phyloP scores from a whole-genome alignment of 2,797 vertebrate genomes.

The Serranus cabrilla region DNA sequence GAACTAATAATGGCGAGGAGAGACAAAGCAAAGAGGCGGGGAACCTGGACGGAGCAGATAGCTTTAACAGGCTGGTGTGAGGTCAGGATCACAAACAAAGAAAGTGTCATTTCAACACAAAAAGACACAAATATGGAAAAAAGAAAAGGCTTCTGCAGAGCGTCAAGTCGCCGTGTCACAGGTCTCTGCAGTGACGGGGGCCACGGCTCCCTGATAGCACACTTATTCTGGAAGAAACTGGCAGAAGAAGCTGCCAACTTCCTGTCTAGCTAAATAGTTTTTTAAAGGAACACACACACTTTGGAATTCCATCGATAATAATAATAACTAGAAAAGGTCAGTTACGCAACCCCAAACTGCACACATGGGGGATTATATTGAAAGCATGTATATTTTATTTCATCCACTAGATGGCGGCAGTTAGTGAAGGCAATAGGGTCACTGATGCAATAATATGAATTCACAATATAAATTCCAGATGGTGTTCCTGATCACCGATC shows the following conservation, averaged over 20 bases:
- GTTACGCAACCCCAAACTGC: too few species aligned
- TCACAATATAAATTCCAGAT: too few species aligned
- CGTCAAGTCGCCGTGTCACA: not conserved
- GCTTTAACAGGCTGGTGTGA: constrained; percentile 28
- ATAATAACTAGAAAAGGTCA: too few species aligned
- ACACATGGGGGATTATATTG: too few species aligned
- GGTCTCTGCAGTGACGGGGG: not conserved
- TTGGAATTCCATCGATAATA: too few species aligned
- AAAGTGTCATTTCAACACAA: constrained; percentile 1
- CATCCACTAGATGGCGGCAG: too few species aligned
- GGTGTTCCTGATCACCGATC: too few species aligned
- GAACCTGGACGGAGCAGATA: constrained; percentile 65
- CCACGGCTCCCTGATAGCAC: not conserved
- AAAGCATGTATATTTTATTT: too few species aligned
- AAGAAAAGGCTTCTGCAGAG: not conserved
- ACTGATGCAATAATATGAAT: too few species aligned
- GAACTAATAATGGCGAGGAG: constrained; percentile 20
- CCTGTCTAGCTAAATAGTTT: not conserved
- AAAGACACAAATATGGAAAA: not conserved
- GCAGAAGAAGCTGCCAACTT: constrained; percentile 10
- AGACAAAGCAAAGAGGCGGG: constrained; percentile 18
- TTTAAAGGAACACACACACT: not conserved
- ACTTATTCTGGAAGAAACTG: not conserved
- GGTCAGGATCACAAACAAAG: constrained; percentile 18
- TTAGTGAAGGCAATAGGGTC: too few species aligned